These are phyloP conservation scores for Hypercompe scribonia DNA, from an alignment of 2,888 invertebrate species.

Conservation along the genomic window DNA sequence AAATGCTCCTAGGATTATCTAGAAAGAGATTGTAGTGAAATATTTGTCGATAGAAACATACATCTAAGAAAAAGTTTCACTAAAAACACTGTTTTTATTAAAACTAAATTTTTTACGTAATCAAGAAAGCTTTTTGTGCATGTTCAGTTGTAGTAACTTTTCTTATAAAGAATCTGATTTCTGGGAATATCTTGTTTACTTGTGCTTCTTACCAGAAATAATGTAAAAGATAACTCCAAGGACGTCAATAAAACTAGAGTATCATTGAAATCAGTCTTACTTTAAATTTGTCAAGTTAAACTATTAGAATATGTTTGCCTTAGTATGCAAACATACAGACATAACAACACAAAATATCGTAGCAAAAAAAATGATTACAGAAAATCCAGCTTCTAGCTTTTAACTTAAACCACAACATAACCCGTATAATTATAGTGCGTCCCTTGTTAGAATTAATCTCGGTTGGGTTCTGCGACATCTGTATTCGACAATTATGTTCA, in stretches of 20 bases:
- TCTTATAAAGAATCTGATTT: no score
- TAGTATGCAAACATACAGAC: not conserved
- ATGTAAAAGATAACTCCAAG: no score
- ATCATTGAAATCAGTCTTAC: not conserved
- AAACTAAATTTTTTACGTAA: no score
- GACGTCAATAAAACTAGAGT: not conserved
- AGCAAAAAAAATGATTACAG: not conserved
- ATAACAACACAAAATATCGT: no score
- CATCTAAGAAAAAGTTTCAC: no score
- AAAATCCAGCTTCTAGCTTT: not conserved
- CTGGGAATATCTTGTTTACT: no score
- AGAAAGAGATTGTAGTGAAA: not conserved
- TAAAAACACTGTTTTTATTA: no score
- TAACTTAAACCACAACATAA: slow-evolving; percentile 53
- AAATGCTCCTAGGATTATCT: not conserved
- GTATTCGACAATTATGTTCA: slow-evolving; percentile 84
- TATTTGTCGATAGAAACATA: not conserved
- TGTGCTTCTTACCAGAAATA: no score
- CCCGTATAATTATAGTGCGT: slow-evolving; percentile 77
- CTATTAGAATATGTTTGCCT: not conserved
- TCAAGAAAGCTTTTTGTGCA: no score
- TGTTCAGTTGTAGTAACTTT: no score
- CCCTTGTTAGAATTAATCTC: slow-evolving; percentile 85
- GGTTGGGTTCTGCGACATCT: slow-evolving; percentile 78
- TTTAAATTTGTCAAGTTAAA: not conserved